Conservation (phyloP, 2,888 invertebrate genomes). For the Sarcophaga variegata region DNA sequence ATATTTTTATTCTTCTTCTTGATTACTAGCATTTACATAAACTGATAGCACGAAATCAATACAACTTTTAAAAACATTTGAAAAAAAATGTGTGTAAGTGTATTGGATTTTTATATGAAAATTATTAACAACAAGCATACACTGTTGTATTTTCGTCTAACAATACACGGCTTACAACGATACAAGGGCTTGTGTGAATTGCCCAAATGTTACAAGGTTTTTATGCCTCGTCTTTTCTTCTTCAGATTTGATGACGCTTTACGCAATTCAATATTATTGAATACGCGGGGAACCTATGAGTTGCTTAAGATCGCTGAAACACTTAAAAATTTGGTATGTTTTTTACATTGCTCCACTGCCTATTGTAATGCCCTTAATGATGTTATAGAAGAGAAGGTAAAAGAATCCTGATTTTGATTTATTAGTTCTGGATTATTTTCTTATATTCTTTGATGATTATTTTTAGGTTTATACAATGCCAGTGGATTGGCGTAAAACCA, state of each 20-base stretch:
- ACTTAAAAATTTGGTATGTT: constrained; percentile 83
- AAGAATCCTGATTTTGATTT: constrained; percentile 78
- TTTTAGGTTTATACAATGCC: constrained; percentile 81
- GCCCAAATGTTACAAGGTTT: constrained; percentile 73
- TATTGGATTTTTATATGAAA: no score
- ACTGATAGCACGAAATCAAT: no score
- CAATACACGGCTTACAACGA: no score
- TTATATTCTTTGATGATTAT: background rate
- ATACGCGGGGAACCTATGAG: constrained; percentile 86
- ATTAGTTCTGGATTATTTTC: background rate
- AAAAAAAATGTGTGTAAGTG: no score
- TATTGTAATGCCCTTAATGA: constrained; percentile 91
- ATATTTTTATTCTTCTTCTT: no score
- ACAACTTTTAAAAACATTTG: no score
- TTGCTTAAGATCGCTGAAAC: constrained; percentile 84
- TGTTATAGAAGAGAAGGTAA: constrained; percentile 85
- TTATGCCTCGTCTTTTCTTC: no score
- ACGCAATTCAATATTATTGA: constrained; percentile 85
- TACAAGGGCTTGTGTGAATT: no score
- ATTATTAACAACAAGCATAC: no score
- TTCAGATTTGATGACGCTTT: constrained; percentile 90
- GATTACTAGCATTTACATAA: no score
- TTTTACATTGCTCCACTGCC: constrained; percentile 93
- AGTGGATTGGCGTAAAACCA: constrained; percentile 87
- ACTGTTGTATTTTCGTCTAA: no score